These are phyloP conservation scores for Zaprionus camerounensis DNA, from an alignment of 1,140 invertebrate genomes.

Conservation along the genomic window DNA sequence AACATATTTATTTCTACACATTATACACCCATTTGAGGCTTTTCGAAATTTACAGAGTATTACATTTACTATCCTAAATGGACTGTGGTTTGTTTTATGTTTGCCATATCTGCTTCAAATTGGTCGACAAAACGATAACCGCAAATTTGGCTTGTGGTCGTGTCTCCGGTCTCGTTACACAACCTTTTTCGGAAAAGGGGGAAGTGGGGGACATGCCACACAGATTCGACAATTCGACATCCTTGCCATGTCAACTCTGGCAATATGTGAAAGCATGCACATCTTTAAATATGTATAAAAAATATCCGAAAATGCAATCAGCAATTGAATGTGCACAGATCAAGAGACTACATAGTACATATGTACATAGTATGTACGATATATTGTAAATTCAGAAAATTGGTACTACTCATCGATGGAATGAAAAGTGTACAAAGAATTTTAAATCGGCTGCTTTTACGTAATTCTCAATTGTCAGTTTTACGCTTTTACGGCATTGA, in stretches of 20 bases:
- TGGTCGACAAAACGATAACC: constrained; percentile 33
- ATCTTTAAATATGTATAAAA: constrained; percentile 4
- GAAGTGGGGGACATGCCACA: neutral
- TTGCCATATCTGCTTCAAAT: constrained; percentile 1
- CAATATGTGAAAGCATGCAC: neutral
- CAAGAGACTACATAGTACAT: neutral
- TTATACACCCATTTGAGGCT: neutral
- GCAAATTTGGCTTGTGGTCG: constrained; percentile 21
- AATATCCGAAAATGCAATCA: neutral
- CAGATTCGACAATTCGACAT: neutral
- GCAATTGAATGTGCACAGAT: neutral
- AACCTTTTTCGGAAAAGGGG: neutral
- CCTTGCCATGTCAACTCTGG: constrained; percentile 2
- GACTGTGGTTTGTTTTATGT: neutral
- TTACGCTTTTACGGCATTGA: neutral
- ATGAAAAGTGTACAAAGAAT: neutral
- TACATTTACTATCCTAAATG: neutral
- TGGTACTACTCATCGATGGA: neutral
- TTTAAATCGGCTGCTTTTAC: neutral
- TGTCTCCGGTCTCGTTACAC: neutral
- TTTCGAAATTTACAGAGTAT: neutral
- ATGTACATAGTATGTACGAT: no score
- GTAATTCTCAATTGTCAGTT: neutral
- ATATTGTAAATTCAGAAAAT: neutral
- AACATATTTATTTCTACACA: neutral